Evolutionary conservation across 2,113 vertebrate genomes (phyloP).

Genomic region (Meriones unguiculatus): DNA sequence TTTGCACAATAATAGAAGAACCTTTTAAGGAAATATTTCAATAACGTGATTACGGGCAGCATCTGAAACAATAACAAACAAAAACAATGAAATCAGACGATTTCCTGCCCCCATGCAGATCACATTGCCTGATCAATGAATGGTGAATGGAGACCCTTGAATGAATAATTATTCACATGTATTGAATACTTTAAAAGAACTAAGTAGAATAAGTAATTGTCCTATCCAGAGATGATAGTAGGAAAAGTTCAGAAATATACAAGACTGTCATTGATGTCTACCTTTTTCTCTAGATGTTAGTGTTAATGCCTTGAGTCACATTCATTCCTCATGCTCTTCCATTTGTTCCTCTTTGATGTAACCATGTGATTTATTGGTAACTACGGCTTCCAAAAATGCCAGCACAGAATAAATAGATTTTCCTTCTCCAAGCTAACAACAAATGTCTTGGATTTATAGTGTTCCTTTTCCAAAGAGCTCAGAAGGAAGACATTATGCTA

Average conservation of each 20-base stretch:
- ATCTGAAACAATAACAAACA: not conserved
- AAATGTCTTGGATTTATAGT: conserved; percentile 59
- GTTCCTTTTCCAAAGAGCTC: conserved; percentile 58
- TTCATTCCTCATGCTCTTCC: not conserved
- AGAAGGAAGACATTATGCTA: conserved; percentile 22
- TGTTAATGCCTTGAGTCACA: conserved; percentile 41
- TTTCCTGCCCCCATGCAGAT: not conserved
- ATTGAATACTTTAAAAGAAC: not conserved
- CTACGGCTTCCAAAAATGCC: conserved; percentile 4
- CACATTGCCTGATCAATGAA: conserved; percentile 1
- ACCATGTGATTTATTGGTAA: conserved; percentile 50
- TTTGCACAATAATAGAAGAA: not conserved
- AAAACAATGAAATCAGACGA: conserved; percentile 41
- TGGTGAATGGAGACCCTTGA: not conserved
- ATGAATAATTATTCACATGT: not conserved
- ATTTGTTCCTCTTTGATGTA: conserved; percentile 56
- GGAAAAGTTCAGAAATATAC: not conserved
- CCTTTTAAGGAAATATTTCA: conserved; percentile 21
- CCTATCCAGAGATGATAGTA: not conserved
- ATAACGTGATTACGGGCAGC: not conserved
- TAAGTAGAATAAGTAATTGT: not conserved
- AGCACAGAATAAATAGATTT: conserved; percentile 60
- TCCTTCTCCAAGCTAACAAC: conserved; percentile 39
- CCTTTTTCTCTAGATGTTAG: conserved; percentile 31
- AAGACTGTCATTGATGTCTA: not conserved